Evolutionary conservation across 1,140 invertebrate species (phyloP), one percentile per base, ranked within the genome.

Genomic region (Penaeus indicus): DNA sequence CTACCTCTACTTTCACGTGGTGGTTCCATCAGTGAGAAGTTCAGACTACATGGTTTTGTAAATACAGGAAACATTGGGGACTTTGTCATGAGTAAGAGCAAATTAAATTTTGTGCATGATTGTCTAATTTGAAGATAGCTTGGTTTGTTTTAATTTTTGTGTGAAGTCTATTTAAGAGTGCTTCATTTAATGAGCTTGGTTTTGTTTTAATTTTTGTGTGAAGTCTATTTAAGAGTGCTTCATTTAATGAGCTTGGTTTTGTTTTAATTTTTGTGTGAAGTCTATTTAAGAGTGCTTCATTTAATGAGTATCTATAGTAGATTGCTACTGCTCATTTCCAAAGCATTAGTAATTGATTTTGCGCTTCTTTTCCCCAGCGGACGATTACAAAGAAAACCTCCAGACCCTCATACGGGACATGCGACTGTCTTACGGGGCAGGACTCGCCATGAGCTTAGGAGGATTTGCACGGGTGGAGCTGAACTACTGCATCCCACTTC

Each of bases 31-130:
- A 96, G 96, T 5, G 96, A 97, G 86, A 93, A 96, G 60, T 97
- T 97, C 92, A 94, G 96, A 84, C 95, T 96, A 16, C 97, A 98
- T 92, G 94, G 96, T 64, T 98, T 98, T 93, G 90, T 97, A 75
- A 98, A 97, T 93, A 95, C 94, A 78, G 97, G 97, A 83, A 97
- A 96, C 92, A 93, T 97, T 84, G 94, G 94, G 10, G 94, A 95
- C 91, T 92, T 95, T 85, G 91, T 93, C 67, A 92, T 93, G 88
- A 92, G 94, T 94, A 92, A 92, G 92, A 92, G 19, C 88, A n/a
- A 75, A 18, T 54, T 22, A 11, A 1, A 54, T 54, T 54, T 54
- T 54, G 54, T 54, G 54, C 10, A 11, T 88, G 47, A 21, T 82
- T 82, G 47, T 19, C 42, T 27, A n/a, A 42, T 64, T 16, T 83